Evolutionary conservation across 2,113 vertebrate species (phyloP), one percentile per base, ranked within the genome.

Genomic region (Mionectes macconnelli): DNA sequence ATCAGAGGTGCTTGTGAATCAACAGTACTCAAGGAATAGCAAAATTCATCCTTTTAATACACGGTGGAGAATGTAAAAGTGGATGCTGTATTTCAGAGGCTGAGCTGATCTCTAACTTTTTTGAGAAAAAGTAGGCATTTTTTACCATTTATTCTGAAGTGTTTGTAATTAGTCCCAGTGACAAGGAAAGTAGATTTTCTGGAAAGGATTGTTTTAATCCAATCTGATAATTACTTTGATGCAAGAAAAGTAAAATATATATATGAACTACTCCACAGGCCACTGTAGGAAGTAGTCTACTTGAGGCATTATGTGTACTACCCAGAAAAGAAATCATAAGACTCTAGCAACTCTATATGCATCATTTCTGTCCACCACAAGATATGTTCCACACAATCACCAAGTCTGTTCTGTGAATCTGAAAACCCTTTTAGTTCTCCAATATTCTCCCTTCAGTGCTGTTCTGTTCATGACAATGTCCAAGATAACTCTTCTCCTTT

Each of bases 271-370:
- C 5, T 57, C 11, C n/a, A 30, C 16, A 76, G 13, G 10, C 4
- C 6, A 3, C 8, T 72, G 18, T n/a, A 33, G 30, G 27, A 80
- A 7, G 7, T 55, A 35, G 2, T 66, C 18, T 75, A 20, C 17
- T 12, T 52, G 25, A 44, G 24, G 30, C 33, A 50, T 30, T 60
- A 60, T 33, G 7, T 37, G 14, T 66, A 33, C 8, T 62, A 56
- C 4, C 9, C 23, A 70, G 31, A 49, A 77, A 50, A 45, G 1
- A 77, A 63, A 72, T 53, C 11, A 35, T 6, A 84, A 23, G 10
- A 27, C 5, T 37, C 50, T 57, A 3, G 4, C 6, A 59, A 73
- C 9, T 50, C 25, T 1, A 0, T 21, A 37, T 44, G 14, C 6
- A 33, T 28, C 2, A 15, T 55, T 75, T 76, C 27, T 59, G 14